Percentiles rank a stretch among this genome's conserved stretches.
phyloP scores from a whole-genome alignment of 2,888 invertebrate genomes.

The Muschampia staudingeri region DNA sequence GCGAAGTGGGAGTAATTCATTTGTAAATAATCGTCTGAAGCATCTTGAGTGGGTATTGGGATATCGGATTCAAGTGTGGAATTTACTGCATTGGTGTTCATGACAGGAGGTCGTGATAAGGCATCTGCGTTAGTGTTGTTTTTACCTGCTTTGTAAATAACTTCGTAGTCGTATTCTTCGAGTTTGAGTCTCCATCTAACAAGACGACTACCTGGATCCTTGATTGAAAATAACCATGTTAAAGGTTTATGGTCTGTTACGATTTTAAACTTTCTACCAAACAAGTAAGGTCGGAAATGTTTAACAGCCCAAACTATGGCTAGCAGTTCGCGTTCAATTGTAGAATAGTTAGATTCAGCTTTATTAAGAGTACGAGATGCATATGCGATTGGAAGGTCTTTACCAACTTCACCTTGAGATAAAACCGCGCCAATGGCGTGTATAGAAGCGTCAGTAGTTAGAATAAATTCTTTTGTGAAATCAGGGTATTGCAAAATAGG shows the following conservation, averaged over 20 bases:
- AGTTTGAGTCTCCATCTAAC: constrained; percentile 67
- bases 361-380: constrained; percentile 65
- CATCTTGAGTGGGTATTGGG: constrained; percentile 31
- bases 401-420: constrained; percentile 45
- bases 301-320: constrained; percentile 36
- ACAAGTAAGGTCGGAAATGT: constrained; percentile 14
- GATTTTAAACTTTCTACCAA: constrained; percentile 19
- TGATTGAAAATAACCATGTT: constrained; percentile 66
- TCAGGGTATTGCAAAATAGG: constrained; percentile 65
- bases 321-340: constrained; percentile 67
- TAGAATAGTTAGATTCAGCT: constrained; percentile 66
- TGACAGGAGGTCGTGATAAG: constrained; percentile 64
- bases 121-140: constrained; percentile 70
- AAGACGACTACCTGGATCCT: constrained; percentile 68
- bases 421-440: constrained; percentile 43
- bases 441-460: constrained; percentile 66
- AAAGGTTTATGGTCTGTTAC: constrained; percentile 64
- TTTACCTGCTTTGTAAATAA: constrained; percentile 71
- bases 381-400: constrained; percentile 46
- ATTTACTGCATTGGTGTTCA: constrained; percentile 54
- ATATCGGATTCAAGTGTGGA: constrained; percentile 46
- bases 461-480: constrained; percentile 23
- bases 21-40: background rate
- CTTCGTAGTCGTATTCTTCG: constrained; percentile 67
- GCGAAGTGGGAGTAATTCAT: constrained; percentile 40